These are phyloP conservation scores for Autographa pulchrina DNA, from an alignment of 2,888 invertebrate genomes.

Conservation along the genomic window DNA sequence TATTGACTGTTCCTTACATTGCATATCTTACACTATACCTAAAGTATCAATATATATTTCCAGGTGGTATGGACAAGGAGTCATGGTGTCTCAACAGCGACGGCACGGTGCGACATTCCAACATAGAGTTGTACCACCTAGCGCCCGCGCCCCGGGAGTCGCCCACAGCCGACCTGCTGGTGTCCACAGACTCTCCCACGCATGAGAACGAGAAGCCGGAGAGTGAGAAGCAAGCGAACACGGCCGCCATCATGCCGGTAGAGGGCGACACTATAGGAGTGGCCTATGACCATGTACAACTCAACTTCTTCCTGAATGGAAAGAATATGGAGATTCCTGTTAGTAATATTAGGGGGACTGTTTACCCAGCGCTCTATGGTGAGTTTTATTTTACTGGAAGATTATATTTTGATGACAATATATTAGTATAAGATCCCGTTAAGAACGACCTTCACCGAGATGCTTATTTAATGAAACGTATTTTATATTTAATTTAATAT, in stretches of 20 bases:
- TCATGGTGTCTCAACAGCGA: slow-evolving; percentile 98
- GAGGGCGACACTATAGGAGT: slow-evolving; percentile 98
- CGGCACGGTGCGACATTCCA: slow-evolving; percentile 95
- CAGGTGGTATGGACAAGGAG: slow-evolving; percentile 95
- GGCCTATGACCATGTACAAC: slow-evolving; percentile 98
- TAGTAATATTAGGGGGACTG: slow-evolving; percentile 96
- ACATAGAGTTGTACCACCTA: slow-evolving; percentile 93
- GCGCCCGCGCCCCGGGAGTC: slow-evolving; percentile 82
- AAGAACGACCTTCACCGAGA: no score
- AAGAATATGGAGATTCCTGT: slow-evolving; percentile 95
- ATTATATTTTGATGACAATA: no score
- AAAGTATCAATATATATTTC: slow-evolving; percentile 51
- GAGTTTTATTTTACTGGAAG: no score
- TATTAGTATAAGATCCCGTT: no score
- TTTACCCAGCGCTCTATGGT: slow-evolving; percentile 98
- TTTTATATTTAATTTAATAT: no score
- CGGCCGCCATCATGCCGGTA: slow-evolving; percentile 90
- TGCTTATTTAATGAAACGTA: no score
- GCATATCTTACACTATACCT: no score
- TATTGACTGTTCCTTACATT: no score
- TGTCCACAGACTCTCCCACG: slow-evolving; percentile 78
- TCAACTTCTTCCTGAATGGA: slow-evolving; percentile 98
- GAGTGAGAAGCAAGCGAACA: slow-evolving; percentile 69
- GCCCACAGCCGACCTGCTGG: slow-evolving; percentile 82
- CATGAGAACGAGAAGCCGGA: slow-evolving; percentile 75